These are phyloP conservation scores for Argyrosomus regius DNA, from an alignment of 2,797 vertebrate species.

Conservation along the genomic window DNA sequence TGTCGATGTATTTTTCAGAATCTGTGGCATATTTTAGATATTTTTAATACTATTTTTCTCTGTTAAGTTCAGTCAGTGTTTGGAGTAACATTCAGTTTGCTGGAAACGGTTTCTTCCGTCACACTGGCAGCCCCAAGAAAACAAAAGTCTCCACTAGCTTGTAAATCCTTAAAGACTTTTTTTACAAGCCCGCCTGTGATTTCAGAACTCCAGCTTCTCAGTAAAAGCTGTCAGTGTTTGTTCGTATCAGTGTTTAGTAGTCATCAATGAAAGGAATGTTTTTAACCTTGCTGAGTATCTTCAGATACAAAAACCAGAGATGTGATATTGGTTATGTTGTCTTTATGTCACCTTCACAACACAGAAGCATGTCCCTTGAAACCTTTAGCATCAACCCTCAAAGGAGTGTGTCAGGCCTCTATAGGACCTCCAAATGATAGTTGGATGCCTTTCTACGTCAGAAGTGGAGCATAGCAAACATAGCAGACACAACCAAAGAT, in stretches of 20 bases:
- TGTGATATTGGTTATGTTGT: background rate
- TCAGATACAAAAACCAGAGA: background rate
- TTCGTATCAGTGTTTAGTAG: background rate
- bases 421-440: slow-evolving; percentile 12
- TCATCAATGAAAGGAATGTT: slow-evolving; percentile 13
- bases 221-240: background rate
- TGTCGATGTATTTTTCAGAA: background rate
- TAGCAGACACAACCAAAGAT: slow-evolving; percentile 35
- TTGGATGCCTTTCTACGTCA: slow-evolving; percentile 14
- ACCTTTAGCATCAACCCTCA: background rate
- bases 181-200: slow-evolving; percentile 5
- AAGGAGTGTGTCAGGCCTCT: slow-evolving; percentile 12
- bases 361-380: slow-evolving; percentile 9
- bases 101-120: background rate
- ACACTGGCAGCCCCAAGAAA: background rate
- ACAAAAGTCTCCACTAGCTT: slow-evolving; percentile 13
- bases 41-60: background rate
- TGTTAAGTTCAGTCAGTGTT: background rate
- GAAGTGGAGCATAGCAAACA: slow-evolving; percentile 35
- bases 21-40: background rate
- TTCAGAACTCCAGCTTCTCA: background rate
- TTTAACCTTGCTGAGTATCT: slow-evolving; percentile 11
- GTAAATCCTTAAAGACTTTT: slow-evolving; percentile 16
- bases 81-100: background rate
- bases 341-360: slow-evolving; percentile 19